Percentiles rank a stretch among this genome's conserved stretches.
These are phyloP conservation scores for Antechinus stuartii DNA, from an alignment of 2,113 vertebrate genomes.

Conservation along the genomic window DNA sequence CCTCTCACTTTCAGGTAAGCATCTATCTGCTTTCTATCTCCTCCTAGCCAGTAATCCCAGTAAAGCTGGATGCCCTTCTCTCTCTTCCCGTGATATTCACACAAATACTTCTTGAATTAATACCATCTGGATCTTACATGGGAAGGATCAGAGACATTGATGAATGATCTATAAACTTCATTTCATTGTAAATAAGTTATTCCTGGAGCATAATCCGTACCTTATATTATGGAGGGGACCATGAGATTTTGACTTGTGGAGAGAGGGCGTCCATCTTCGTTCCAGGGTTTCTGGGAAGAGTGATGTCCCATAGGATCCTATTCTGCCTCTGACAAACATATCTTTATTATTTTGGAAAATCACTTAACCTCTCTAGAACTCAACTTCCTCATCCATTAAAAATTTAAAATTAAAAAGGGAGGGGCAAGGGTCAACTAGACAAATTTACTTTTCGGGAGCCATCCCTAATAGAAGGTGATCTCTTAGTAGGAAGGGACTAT, in stretches of 20 bases:
- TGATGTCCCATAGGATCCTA: too few species aligned
- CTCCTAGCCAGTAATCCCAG: background rate
- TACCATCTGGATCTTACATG: too few species aligned
- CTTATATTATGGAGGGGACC: too few species aligned
- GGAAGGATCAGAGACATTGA: too few species aligned
- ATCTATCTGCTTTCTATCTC: too few species aligned
- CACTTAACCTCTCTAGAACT: background rate
- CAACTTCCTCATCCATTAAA: background rate
- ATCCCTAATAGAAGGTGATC: background rate
- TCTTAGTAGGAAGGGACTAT: background rate
- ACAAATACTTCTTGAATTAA: too few species aligned
- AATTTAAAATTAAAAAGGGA: background rate
- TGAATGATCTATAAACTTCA: too few species aligned
- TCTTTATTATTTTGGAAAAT: background rate
- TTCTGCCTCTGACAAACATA: background rate
- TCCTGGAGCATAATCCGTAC: too few species aligned
- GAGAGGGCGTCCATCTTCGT: background rate
- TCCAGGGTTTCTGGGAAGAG: background rate
- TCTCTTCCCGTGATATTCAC: too few species aligned
- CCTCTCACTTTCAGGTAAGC: too few species aligned
- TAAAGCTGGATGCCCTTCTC: background rate
- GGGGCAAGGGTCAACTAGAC: too few species aligned
- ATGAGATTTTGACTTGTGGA: background rate
- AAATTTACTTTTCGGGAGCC: background rate
- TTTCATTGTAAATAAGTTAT: too few species aligned